phyloP scores from a whole-genome alignment of 2,113 vertebrate genomes.

The Sebastes schlegelii region DNA sequence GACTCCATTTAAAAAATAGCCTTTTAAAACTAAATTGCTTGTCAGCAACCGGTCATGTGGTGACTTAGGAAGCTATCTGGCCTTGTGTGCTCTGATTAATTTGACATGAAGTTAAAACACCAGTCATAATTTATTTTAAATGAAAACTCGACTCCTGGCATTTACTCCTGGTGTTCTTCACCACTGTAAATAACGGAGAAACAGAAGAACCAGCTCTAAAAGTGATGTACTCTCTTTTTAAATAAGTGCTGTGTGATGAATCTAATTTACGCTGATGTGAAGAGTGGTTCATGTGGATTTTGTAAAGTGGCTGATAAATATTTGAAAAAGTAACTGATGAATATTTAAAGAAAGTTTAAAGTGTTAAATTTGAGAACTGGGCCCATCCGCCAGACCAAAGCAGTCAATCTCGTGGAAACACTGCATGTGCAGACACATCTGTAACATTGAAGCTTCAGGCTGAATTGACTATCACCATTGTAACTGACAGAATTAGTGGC shows the following conservation, averaged over 20 bases:
- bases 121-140: background rate
- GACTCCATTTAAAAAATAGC: background rate
- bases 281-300: background rate
- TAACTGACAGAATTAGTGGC: background rate
- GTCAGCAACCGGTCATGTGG: background rate
- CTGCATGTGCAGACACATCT: background rate
- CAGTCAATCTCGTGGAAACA: background rate
- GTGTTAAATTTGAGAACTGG: background rate
- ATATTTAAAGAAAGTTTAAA: constrained; percentile 4
- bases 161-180: too few relatives aligned
- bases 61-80: background rate
- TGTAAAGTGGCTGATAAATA: background rate
- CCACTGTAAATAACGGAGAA: too few relatives aligned
- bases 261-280: background rate
- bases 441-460: background rate
- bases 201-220: background rate
- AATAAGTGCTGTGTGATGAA: background rate
- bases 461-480: background rate
- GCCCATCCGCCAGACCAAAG: background rate
- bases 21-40: background rate
- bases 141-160: background rate
- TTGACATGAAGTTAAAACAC: background rate
- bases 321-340: background rate
- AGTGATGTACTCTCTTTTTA: background rate
- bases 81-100: background rate